These are phyloP conservation scores for Rhagoletis pomonella DNA, from an alignment of 1,140 invertebrate genomes.

Conservation along the genomic window DNA sequence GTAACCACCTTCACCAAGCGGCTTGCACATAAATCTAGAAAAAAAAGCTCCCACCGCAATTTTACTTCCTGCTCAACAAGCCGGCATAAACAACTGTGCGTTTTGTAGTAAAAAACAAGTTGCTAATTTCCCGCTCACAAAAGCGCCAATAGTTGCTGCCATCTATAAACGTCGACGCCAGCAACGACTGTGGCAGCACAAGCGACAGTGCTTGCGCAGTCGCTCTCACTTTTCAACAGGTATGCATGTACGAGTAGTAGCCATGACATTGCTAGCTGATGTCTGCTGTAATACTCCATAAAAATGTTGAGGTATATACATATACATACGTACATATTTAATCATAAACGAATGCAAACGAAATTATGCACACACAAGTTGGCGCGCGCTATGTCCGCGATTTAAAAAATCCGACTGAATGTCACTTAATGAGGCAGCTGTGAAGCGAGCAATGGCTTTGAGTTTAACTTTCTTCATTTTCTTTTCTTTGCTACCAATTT, in stretches of 20 bases:
- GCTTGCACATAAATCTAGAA: not conserved
- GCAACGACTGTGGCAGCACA: not conserved
- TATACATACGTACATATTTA: not conserved
- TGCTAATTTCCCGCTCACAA: not conserved
- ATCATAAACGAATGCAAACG: no score
- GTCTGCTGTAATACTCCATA: constrained; percentile 5
- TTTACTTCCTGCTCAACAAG: constrained; percentile 36
- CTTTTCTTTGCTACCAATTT: constrained; percentile 25
- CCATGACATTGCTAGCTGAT: constrained; percentile 26
- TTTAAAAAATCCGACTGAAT: not conserved
- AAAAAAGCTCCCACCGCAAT: not conserved
- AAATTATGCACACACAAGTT: not conserved
- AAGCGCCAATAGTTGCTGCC: not conserved
- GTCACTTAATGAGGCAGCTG: constrained; percentile 10
- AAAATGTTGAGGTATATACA: not conserved
- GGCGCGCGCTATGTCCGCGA: not conserved
- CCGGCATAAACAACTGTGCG: constrained; percentile 7
- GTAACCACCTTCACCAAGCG: constrained; percentile 27
- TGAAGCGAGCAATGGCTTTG: constrained; percentile 20
- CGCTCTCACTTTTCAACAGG: constrained; percentile 33
- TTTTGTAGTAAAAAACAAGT: not conserved
- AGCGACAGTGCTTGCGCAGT: not conserved
- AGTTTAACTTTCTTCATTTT: constrained; percentile 48
- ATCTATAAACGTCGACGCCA: not conserved
- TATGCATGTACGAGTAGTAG: not conserved